Evolutionary conservation across 92 coral and sea anemone genomes (phyloP).

Genomic region (Zoanthus sansibaricus): DNA sequence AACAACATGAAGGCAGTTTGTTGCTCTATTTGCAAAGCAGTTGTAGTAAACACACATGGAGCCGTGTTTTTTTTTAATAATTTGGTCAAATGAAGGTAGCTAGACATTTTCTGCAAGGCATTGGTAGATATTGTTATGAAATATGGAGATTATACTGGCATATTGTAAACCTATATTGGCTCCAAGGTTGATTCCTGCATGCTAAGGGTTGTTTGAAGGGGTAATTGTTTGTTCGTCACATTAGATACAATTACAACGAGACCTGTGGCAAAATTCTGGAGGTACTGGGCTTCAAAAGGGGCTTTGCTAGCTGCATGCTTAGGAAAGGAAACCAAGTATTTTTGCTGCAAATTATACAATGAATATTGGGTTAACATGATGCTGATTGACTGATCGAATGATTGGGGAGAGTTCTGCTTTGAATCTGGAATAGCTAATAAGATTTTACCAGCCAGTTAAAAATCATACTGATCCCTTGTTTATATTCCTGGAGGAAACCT

Average conservation of each 20-base stretch:
- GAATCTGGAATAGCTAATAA: no score
- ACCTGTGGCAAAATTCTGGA: neutral
- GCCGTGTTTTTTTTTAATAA: neutral
- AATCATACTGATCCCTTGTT: no score
- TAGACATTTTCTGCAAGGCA: neutral
- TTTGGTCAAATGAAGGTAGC: neutral
- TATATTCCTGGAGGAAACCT: no score
- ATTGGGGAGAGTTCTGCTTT: no score
- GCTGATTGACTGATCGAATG: no score
- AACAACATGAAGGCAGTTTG: neutral
- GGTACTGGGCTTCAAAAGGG: neutral
- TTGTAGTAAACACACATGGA: neutral
- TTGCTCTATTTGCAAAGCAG: neutral
- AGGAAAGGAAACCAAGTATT: no score
- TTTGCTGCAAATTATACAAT: no score
- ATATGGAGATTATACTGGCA: constrained; percentile 10
- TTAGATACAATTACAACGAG: neutral
- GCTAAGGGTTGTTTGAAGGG: neutral
- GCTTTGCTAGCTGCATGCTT: neutral
- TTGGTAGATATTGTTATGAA: constrained; percentile 9
- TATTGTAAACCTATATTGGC: neutral
- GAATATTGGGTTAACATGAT: no score
- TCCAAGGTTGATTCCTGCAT: neutral
- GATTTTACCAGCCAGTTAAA: no score
- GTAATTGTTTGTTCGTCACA: neutral